A percentile compares a stretch with the other conserved stretches of the same genome.
These are phyloP conservation scores for Xylocopa sonorina DNA, from an alignment of 1,140 invertebrate genomes.

Conservation along the genomic window DNA sequence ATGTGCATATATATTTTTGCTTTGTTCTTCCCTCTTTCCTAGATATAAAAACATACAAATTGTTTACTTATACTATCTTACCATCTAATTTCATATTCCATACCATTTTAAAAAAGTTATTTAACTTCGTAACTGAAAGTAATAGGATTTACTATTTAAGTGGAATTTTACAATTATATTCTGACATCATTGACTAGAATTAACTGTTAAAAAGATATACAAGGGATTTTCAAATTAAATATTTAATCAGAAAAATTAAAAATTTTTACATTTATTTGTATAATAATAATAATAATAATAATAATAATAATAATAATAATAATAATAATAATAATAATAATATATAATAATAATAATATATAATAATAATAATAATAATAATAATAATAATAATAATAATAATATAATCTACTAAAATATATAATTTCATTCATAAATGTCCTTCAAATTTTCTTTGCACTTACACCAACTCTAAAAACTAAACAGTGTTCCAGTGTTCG, in stretches of 20 bases:
- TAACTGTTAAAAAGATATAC: not conserved
- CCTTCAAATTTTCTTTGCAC: conserved; percentile 61
- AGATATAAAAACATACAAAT: not conserved
- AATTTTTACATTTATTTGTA: conserved; percentile 72
- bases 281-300: conserved; percentile 68
- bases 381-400: conserved; percentile 64
- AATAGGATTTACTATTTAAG: not conserved
- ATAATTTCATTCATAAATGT: conserved; percentile 69
- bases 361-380: conserved; percentile 71
- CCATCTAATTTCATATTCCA: not conserved
- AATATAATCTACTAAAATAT: conserved; percentile 69
- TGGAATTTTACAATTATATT: not conserved
- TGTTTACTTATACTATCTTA: not conserved
- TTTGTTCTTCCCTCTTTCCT: not conserved
- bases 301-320: conserved; percentile 68
- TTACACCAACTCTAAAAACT: conserved; percentile 63
- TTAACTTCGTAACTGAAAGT: not conserved
- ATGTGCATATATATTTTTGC: not conserved
- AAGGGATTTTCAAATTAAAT: conserved; percentile 56
- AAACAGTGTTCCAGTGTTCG: conserved; percentile 63
- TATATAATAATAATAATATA: conserved; percentile 70
- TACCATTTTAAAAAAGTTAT: too few relatives aligned
- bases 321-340: conserved; percentile 64
- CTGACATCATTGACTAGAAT: not conserved
- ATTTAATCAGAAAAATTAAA: conserved; percentile 69